phyloP scores from a whole-genome alignment of 2,113 vertebrate genomes.

The Tamias sibiricus region DNA sequence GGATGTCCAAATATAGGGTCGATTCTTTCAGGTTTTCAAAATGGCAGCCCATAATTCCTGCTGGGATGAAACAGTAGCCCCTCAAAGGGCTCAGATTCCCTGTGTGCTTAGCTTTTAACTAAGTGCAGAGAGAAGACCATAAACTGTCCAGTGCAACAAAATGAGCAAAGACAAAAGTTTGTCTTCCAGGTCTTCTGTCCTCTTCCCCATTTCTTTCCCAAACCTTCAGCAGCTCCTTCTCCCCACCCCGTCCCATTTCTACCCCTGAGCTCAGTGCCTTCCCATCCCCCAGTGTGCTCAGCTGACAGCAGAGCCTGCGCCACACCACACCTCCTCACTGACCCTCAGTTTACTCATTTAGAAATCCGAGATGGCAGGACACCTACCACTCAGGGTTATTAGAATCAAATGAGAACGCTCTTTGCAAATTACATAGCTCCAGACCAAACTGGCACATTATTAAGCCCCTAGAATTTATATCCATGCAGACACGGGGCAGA shows the following conservation, averaged over 20 bases:
- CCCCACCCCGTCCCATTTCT: too few species aligned
- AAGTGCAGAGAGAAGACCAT: neutral
- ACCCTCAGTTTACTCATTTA: neutral
- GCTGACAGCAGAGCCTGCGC: too few species aligned
- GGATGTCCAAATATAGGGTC: neutral
- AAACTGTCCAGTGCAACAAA: accelerated
- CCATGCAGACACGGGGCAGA: accelerated
- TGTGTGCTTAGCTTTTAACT: neutral
- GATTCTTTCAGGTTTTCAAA: neutral
- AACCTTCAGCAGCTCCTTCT: neutral
- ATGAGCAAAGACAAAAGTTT: neutral
- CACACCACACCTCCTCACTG: neutral
- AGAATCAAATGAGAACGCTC: neutral
- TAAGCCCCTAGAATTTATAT: neutral
- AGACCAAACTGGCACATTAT: neutral
- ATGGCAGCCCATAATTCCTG: neutral
- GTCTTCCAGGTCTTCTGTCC: neutral
- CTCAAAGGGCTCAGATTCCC: neutral
- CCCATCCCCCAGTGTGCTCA: neutral
- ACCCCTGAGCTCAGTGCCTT: neutral
- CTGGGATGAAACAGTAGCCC: neutral
- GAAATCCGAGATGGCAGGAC: neutral
- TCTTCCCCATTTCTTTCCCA: too few species aligned
- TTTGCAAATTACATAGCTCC: neutral
- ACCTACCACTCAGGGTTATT: neutral